These are phyloP conservation scores for Plutomurus gul DNA, from an alignment of 1,140 invertebrate genomes.

Conservation along the genomic window DNA sequence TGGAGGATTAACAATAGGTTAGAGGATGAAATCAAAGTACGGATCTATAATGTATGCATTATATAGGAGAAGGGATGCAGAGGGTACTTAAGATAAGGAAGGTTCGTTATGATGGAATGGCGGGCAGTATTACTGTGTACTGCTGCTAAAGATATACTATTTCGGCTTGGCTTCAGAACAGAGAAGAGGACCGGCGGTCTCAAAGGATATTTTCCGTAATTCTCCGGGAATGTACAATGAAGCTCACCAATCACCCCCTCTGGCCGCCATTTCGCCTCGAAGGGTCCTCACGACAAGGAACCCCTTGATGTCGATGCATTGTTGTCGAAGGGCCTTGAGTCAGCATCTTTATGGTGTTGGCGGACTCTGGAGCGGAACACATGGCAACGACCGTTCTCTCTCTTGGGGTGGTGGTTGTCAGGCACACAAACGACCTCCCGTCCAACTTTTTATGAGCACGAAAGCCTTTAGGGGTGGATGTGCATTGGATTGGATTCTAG, in stretches of 20 bases:
- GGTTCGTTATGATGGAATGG: slow-evolving; percentile 15
- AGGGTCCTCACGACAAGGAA: slow-evolving; percentile 42
- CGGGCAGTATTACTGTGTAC: neutral
- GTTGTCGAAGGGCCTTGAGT: slow-evolving; percentile 39
- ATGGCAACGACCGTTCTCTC: slow-evolving; percentile 49
- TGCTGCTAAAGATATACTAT: neutral
- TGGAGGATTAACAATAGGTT: neutral
- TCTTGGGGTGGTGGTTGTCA: slow-evolving; percentile 47
- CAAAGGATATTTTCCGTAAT: slow-evolving; percentile 21
- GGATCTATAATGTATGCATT: no score
- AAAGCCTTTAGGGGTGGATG: slow-evolving; percentile 47
- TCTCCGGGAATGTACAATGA: slow-evolving; percentile 28
- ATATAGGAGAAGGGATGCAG: neutral
- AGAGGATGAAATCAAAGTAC: no score
- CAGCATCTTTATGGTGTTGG: slow-evolving; percentile 25
- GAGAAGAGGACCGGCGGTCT: slow-evolving; percentile 40
- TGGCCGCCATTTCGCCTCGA: slow-evolving; percentile 38
- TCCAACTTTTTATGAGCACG: slow-evolving; percentile 52
- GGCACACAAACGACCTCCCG: slow-evolving; percentile 49
- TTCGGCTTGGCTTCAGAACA: slow-evolving; percentile 11
- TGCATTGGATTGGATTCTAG: slow-evolving; percentile 19
- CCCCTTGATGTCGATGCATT: slow-evolving; percentile 34
- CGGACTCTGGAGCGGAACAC: slow-evolving; percentile 36
- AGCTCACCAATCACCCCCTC: slow-evolving; percentile 33
- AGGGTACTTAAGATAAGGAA: neutral